Base-by-base conservation (phyloP, 2,797 vertebrate genomes). In the Melanotaenia maccullochi region DNA sequence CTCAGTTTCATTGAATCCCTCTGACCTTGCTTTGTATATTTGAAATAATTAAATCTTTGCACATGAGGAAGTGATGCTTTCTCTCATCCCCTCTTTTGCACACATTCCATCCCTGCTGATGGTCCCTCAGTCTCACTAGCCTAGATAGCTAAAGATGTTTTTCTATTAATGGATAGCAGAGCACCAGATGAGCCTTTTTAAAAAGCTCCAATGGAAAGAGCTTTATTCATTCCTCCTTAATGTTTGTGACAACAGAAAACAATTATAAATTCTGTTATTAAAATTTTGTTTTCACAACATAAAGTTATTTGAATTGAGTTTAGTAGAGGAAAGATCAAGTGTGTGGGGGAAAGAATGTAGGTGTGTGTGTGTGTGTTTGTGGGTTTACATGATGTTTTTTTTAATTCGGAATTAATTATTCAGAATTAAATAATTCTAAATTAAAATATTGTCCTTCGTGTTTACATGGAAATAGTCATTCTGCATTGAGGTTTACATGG, bases 161-260 rank as follows among this genome's bases (percentile, higher is more conserved):
- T 30, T 11, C 42, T 74, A 44, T 69, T 87, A 87, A 87, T 89
- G 86, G 83, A 76, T 18, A 67, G 55, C 57, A 55, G 62, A 76
- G 71, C 58, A 78, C 56, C 88, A 81, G 51, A 76, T 38, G 65
- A 64, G 56, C 64, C 47, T 14, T 40, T 38, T 77, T 22, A 87
- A 80, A 78, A 75, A 56, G 73, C 78, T 89, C 75, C 88, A 73
- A 79, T 38, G 13, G 28, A 77, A 52, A 18, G 30, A 36, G 42
- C 28, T 60, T 79, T 64, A 86, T 79, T 83, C 61, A 64, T 52
- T 54, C 0, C 8, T 52, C 36, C 24, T 67, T 25, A 0, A 49
- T 13, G 22, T 9, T 68, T n/a, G n/a, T 55, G 57, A 66, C 13
- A n/a, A 30, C 22, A 62, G 75, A 12, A 68, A 59, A 57, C 3